Conservation (phyloP, 1,140 invertebrate genomes). For the Drosophila eugracilis region DNA sequence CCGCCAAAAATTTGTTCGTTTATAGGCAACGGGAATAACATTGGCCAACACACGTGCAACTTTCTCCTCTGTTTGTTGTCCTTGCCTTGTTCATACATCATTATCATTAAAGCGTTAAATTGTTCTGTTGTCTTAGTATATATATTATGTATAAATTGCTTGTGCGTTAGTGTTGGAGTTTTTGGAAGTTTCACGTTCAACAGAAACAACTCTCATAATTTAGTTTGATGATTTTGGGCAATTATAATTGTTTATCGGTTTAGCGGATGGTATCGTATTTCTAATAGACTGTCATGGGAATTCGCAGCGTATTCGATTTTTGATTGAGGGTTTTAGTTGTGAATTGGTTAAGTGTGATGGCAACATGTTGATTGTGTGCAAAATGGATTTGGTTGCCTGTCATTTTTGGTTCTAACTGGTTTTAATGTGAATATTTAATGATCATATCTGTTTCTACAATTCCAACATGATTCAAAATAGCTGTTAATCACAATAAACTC, state of each 20-base stretch:
- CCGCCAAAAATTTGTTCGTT: constrained; percentile 6
- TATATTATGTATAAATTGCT: constrained; percentile 24
- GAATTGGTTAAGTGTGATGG: constrained; percentile 3
- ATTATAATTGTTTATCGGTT: constrained; percentile 18
- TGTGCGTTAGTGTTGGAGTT: constrained; percentile 24
- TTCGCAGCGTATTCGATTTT: neutral
- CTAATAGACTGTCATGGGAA: constrained; percentile 44
- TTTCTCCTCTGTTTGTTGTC: constrained; percentile 66
- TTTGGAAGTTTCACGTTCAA: constrained; percentile 33
- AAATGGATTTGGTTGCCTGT: neutral
- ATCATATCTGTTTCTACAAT: neutral
- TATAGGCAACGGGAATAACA: constrained; percentile 41
- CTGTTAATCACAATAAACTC: too few relatives aligned
- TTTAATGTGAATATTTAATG: too few relatives aligned
- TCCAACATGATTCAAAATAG: too few relatives aligned
- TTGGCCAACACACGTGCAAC: constrained; percentile 63
- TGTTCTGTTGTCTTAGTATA: constrained; percentile 68
- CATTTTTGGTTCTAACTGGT: neutral
- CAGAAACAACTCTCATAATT: constrained; percentile 56
- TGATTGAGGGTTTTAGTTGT: constrained; percentile 5
- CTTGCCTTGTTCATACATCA: constrained; percentile 80
- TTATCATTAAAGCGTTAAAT: constrained; percentile 83
- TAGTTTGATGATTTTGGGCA: constrained; percentile 30
- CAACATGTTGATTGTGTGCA: neutral
- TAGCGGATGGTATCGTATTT: constrained; percentile 11